phyloP scores from a whole-genome alignment of 2,888 invertebrate genomes.

The Clostera curtula region DNA sequence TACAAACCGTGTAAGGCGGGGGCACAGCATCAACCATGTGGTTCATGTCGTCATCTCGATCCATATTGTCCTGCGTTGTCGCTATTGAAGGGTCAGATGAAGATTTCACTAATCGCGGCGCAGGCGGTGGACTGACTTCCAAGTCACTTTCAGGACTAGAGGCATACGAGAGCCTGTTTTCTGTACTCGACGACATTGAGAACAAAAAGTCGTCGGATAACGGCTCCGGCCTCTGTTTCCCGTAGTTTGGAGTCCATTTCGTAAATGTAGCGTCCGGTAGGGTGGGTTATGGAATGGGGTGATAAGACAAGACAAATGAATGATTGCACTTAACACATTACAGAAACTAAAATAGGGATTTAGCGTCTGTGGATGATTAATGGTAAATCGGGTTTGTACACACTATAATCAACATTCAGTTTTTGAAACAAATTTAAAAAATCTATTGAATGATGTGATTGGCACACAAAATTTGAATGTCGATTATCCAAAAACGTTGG shows the following conservation, averaged over 20 bases:
- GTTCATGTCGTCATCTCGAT: slow-evolving; percentile 74
- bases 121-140: slow-evolving; percentile 85
- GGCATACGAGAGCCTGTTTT: slow-evolving; percentile 93
- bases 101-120: slow-evolving; percentile 84
- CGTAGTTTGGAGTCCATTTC: slow-evolving; percentile 32
- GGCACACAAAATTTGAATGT: slow-evolving; percentile 42
- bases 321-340: slow-evolving; percentile 61
- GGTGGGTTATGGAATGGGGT: slow-evolving; percentile 73
- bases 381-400: slow-evolving; percentile 38
- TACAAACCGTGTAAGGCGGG: slow-evolving; percentile 89
- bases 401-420: slow-evolving; percentile 51
- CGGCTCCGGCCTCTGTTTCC: slow-evolving; percentile 91
- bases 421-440: too few relatives aligned
- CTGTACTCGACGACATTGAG: slow-evolving; percentile 91
- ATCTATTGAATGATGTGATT: too few relatives aligned
- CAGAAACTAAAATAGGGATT: slow-evolving; percentile 54
- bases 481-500: slow-evolving; percentile 32
- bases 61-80: slow-evolving; percentile 91
- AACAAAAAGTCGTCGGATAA: slow-evolving; percentile 99
- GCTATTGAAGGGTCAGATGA: slow-evolving; percentile 96
- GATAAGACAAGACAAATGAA: slow-evolving; percentile 74
- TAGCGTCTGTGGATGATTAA: slow-evolving; percentile 66
- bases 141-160: slow-evolving; percentile 97
- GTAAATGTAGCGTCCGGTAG: slow-evolving; percentile 49
- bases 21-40: slow-evolving; percentile 80